Evolutionary conservation across 2,797 vertebrate species (phyloP).

Genomic region (Masticophis lateralis): DNA sequence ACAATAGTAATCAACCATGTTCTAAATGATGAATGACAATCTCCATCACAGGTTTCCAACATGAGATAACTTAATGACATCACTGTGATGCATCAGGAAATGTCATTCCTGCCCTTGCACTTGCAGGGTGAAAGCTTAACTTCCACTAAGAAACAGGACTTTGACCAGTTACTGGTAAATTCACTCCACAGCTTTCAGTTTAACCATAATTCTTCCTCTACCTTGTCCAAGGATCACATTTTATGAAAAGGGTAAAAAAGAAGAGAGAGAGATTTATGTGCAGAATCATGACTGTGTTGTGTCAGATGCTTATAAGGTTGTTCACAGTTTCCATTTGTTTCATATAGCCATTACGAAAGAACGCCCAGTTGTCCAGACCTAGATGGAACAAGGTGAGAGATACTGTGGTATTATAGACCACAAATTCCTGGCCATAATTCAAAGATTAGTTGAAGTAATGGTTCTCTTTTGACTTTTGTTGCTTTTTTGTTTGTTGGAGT

Average conservation of each 20-base stretch:
- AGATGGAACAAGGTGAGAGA: not conserved
- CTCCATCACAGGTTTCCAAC: not conserved
- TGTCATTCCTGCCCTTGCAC: not conserved
- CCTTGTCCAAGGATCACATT: not conserved
- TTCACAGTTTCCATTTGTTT: not conserved
- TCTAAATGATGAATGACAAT: not conserved
- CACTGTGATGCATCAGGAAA: too few relatives aligned
- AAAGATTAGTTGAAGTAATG: not conserved
- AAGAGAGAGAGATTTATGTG: not conserved
- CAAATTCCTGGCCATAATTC: not conserved
- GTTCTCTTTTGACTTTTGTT: not conserved
- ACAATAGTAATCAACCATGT: not conserved
- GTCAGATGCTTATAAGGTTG: not conserved
- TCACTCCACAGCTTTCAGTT: not conserved
- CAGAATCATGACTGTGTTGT: not conserved
- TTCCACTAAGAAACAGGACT: not conserved
- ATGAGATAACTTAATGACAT: not conserved
- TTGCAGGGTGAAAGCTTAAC: not conserved
- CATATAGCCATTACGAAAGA: not conserved
- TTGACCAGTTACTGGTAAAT: not conserved
- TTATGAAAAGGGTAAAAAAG: not conserved
- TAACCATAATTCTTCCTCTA: not conserved
- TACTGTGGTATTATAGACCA: not conserved
- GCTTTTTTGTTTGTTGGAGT: not conserved
- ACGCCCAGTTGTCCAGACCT: not conserved